phyloP scores from a whole-genome alignment of 2,797 vertebrate species.

The Chaetodon trifasciatus region DNA sequence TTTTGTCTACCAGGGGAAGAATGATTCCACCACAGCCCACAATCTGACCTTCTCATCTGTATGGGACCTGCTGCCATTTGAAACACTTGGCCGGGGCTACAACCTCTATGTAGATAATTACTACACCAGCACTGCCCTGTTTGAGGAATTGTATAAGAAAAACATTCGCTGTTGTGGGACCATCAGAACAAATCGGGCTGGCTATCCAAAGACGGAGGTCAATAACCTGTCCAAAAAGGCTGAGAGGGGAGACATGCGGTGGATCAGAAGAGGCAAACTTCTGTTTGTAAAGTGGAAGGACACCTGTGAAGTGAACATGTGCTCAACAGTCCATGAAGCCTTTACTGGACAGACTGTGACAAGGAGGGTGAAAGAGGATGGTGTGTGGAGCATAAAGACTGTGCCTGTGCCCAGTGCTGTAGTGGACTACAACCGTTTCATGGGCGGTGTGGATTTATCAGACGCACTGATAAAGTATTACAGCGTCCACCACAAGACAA shows the following conservation, averaged over 20 bases:
- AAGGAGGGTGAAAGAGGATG: background rate
- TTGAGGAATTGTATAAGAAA: background rate
- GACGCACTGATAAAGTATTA: background rate
- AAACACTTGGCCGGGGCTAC: background rate
- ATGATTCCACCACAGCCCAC: background rate
- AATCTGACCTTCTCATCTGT: background rate
- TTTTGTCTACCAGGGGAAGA: background rate
- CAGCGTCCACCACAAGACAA: background rate
- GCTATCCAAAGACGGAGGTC: background rate
- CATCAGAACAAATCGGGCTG: background rate
- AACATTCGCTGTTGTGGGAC: background rate
- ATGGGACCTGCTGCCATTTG: background rate
- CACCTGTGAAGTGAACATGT: background rate
- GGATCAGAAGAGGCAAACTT: background rate
- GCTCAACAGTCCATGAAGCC: background rate
- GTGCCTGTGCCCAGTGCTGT: background rate
- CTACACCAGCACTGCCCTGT: background rate
- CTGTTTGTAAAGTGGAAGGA: background rate
- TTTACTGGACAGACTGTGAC: background rate
- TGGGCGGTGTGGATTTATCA: background rate
- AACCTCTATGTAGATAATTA: background rate
- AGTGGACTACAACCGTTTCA: background rate
- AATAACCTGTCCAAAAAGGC: background rate
- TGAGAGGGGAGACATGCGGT: background rate
- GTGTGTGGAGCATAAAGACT: background rate